Conservation (phyloP, 37 sponge, comb jelly and placozoan genomes). For the Mnemiopsis leidyi region DNA sequence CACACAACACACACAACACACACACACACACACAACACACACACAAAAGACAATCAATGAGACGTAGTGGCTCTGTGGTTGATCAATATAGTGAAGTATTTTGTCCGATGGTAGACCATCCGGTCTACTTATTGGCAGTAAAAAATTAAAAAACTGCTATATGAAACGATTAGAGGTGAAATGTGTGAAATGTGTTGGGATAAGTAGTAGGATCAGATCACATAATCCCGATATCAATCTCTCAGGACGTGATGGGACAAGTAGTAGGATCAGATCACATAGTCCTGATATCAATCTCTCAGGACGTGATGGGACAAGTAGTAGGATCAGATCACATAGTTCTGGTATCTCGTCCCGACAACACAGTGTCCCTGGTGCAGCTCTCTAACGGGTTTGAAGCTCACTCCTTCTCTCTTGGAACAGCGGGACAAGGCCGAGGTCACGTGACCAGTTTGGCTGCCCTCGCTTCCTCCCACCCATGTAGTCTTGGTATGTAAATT, state of each 20-base stretch:
- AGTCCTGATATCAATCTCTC: background rate
- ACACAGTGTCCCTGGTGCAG: constrained; percentile 53
- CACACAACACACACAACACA: too few relatives aligned
- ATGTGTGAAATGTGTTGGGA: background rate
- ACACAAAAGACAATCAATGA: too few relatives aligned
- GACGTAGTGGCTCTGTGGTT: too few relatives aligned
- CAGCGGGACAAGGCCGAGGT: background rate
- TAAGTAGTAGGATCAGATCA: constrained; percentile 46
- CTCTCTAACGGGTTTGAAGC: constrained; percentile 43
- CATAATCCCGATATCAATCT: background rate
- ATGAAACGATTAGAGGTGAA: too few relatives aligned
- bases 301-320: constrained; percentile 14
- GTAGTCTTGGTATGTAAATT: background rate
- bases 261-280: constrained; percentile 59
- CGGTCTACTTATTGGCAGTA: too few relatives aligned
- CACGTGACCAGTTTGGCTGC: background rate
- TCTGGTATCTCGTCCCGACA: background rate
- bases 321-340: constrained; percentile 48
- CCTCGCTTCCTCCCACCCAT: constrained; percentile 31
- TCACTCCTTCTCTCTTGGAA: background rate
- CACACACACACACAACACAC: too few relatives aligned
- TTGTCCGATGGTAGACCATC: too few relatives aligned
- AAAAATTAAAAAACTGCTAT: too few relatives aligned
- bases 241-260: constrained; percentile 19
- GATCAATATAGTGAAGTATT: too few relatives aligned